Percentiles rank a stretch among this genome's conserved stretches.
Evolutionary conservation across 2,888 invertebrate genomes (phyloP).

Genomic region (Eristalis arbustorum): DNA sequence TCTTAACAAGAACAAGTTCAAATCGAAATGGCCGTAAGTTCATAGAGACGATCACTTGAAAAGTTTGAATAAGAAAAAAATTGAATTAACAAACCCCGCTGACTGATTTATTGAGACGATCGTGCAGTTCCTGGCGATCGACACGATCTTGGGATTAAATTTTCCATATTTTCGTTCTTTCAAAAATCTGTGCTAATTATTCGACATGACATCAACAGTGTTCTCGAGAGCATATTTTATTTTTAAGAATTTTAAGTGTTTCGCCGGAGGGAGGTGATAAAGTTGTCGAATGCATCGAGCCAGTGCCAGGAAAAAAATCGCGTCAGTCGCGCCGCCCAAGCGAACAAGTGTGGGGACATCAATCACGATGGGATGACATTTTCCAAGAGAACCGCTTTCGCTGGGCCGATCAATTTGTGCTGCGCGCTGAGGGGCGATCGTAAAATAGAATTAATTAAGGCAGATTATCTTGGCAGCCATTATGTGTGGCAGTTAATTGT

Average conservation of each 20-base stretch:
- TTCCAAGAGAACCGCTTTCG: constrained; percentile 4
- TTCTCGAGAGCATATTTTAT: constrained; percentile 23
- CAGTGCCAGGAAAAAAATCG: neutral
- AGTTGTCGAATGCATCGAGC: constrained; percentile 11
- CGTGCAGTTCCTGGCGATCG: neutral
- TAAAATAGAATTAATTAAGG: constrained; percentile 11
- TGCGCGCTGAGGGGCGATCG: neutral
- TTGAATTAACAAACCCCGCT: neutral
- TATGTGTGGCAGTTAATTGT: constrained; percentile 9
- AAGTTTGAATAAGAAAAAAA: neutral
- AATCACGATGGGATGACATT: constrained; percentile 10
- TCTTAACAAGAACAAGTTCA: constrained; percentile 5
- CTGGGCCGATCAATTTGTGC: constrained; percentile 6
- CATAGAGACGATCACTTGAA: constrained; percentile 5
- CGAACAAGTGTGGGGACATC: constrained; percentile 7
- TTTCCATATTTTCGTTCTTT: neutral
- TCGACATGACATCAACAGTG: constrained; percentile 58
- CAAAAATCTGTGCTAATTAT: constrained; percentile 30
- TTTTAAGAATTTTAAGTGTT: constrained; percentile 13
- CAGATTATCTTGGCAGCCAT: constrained; percentile 5
- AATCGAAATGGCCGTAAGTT: constrained; percentile 61
- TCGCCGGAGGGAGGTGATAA: neutral
- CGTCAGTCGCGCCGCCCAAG: too few relatives aligned
- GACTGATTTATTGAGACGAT: constrained; percentile 23
- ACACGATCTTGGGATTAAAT: neutral